Base-by-base conservation (phyloP, 2,888 invertebrate genomes). In the Oscheius sp. region DNA sequence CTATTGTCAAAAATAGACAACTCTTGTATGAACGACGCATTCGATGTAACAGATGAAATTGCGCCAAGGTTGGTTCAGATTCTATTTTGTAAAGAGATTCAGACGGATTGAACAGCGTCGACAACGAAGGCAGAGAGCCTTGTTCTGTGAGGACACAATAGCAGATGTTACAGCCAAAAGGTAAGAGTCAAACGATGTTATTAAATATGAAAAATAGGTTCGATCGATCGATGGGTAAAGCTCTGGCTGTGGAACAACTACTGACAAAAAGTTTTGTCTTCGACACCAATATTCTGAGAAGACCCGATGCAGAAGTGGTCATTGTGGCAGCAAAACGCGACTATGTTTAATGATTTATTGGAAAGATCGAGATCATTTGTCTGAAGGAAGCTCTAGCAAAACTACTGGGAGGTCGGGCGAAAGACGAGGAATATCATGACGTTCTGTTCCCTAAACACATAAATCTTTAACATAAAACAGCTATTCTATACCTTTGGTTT, bases 181-280 rank as follows among this genome's bases (percentile, higher is more conserved):
- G 80, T 80, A 53, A 63, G 76, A 33, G 7, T 3, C 11, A 33
- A n/a, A 7, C 10, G 10, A 4, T 2, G 11, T n/a, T 35, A 13
- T 3, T 11, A 29, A 10, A 3, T 1, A 42, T 33, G 10, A 21
- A 35, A 53, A 72, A 21, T 75, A 81, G 81, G 75, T 75, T 82
- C 47, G 81, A 82, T 50, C 77, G 77, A 29, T 78, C 77, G 58
- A 77, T 80, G 58, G 81, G 78, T 0, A 76, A 75, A 42, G 81
- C 81, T 10, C 50, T 82, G n/a, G 81, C 81, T 2, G 79, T 82
- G 47, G 81, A 82, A 66, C 79, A 82, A 62, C 73, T 82, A 42
- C 74, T 77, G 75, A 66, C 77, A 0, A 75, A 76, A 50, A 79
- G 76, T 10, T 70, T 79, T 48, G 79, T 82, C 1, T 82, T 82